These are phyloP conservation scores for Arrhamphus sclerolepis DNA, from an alignment of 2,797 vertebrate species.

Conservation along the genomic window DNA sequence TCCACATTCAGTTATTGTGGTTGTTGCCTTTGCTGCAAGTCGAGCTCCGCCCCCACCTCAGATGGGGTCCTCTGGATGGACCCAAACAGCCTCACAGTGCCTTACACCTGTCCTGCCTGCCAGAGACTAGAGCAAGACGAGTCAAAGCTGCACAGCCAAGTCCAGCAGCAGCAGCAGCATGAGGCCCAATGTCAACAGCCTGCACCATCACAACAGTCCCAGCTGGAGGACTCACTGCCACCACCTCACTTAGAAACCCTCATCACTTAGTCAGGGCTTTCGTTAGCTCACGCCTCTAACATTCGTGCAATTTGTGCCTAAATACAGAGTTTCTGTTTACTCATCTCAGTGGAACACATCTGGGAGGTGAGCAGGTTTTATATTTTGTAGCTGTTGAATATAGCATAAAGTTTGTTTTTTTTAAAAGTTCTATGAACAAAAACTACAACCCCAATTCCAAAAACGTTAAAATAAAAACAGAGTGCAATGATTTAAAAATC, in stretches of 20 bases:
- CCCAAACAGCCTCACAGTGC: constrained; percentile 45
- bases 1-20: constrained; percentile 38
- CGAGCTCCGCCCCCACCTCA: constrained; percentile 42
- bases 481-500: too few species aligned
- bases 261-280: constrained; percentile 62
- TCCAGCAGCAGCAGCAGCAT: constrained; percentile 12
- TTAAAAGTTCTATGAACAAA: too few species aligned
- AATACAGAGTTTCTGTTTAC: constrained; percentile 48
- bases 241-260: constrained; percentile 66
- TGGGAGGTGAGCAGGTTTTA: constrained; percentile 67
- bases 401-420: too few species aligned
- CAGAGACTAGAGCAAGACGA: constrained; percentile 66
- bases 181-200: constrained; percentile 13
- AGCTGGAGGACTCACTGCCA: constrained; percentile 16
- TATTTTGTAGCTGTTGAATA: too few species aligned
- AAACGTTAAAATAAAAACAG: too few species aligned
- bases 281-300: constrained; percentile 2
- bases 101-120: constrained; percentile 78
- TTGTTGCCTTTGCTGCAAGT: constrained; percentile 55
- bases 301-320: constrained; percentile 26
- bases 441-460: too few species aligned
- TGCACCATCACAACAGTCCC: not conserved
- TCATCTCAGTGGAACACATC: constrained; percentile 42
- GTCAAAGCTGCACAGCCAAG: constrained; percentile 29
- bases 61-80: constrained; percentile 70